These are phyloP conservation scores for Drosophila recens DNA, from an alignment of 2,888 invertebrate species.

Conservation along the genomic window DNA sequence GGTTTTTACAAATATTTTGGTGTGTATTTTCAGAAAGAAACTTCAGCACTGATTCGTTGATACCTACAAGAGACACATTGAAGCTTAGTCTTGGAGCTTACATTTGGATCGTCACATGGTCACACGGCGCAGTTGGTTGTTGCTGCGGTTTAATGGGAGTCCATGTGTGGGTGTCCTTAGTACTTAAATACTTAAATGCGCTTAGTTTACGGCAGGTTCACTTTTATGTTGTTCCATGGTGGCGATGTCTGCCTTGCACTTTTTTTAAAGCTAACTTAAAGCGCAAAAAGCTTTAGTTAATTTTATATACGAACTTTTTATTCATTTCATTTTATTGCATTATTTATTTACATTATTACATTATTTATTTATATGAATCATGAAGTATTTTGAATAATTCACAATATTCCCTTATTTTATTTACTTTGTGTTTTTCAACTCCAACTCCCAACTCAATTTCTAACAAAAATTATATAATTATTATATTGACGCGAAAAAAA, in stretches of 20 bases:
- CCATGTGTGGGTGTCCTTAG: constrained; percentile 37
- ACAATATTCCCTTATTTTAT: background rate
- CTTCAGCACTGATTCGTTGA: background rate
- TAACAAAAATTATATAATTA: background rate
- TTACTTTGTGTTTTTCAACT: constrained; percentile 1
- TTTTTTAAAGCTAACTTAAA: constrained; percentile 16
- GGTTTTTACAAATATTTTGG: background rate
- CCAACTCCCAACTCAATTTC: background rate
- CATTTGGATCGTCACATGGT: constrained; percentile 13
- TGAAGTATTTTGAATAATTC: background rate
- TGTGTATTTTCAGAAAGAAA: background rate
- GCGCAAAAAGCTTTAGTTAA: background rate
- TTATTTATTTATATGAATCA: background rate
- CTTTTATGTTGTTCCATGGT: constrained; percentile 30
- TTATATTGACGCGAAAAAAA: background rate
- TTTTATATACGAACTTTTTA: background rate
- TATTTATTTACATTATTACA: background rate
- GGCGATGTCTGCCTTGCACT: background rate
- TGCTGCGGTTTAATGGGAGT: constrained; percentile 44
- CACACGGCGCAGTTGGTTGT: constrained; percentile 22
- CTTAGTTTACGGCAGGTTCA: constrained; percentile 36
- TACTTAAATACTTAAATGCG: constrained; percentile 48
- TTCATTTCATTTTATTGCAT: background rate
- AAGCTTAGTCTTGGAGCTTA: constrained; percentile 21
- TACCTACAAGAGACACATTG: background rate